Conservation (phyloP, 2,888 invertebrate genomes). For the Parelbella ahira region DNA sequence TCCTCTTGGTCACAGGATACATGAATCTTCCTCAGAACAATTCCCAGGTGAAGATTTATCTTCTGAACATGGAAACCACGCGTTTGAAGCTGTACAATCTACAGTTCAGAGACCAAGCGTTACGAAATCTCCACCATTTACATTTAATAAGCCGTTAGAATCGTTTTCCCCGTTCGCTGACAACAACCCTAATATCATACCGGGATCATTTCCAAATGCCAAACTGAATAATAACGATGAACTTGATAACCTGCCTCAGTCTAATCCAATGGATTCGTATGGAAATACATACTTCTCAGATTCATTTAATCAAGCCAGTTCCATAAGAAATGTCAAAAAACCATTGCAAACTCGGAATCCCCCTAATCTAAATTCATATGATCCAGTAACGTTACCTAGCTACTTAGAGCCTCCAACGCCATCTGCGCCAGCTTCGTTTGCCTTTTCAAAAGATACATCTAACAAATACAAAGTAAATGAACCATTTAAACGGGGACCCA, state of each 20-base stretch:
- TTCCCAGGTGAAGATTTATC: slow-evolving; percentile 81
- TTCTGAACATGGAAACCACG: slow-evolving; percentile 66
- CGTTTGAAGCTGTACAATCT: slow-evolving; percentile 70
- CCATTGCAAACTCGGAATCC: slow-evolving; percentile 49
- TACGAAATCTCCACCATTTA: slow-evolving; percentile 55
- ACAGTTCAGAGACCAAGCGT: slow-evolving; percentile 56
- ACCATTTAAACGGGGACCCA: slow-evolving; percentile 61
- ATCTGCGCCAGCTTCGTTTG: slow-evolving; percentile 55
- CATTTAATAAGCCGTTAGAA: slow-evolving; percentile 55
- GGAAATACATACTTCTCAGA: slow-evolving; percentile 68
- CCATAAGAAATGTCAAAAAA: slow-evolving; percentile 61
- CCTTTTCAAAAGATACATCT: slow-evolving; percentile 53
- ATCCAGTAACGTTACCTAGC: slow-evolving; percentile 64
- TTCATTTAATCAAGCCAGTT: slow-evolving; percentile 66
- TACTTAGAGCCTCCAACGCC: slow-evolving; percentile 73
- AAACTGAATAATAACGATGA: slow-evolving; percentile 58
- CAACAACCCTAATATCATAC: slow-evolving; percentile 54
- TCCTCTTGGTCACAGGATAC: slow-evolving; percentile 78
- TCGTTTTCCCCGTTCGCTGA: slow-evolving; percentile 52
- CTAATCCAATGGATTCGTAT: slow-evolving; percentile 63
- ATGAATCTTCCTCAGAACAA: slow-evolving; percentile 71
- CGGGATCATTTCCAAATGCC: slow-evolving; percentile 52
- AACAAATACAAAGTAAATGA: slow-evolving; percentile 57
- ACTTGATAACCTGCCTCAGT: slow-evolving; percentile 35
- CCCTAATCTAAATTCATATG: slow-evolving; percentile 40